phyloP scores from a whole-genome alignment of 2,113 vertebrate species.

The Barnardius zonarius region DNA sequence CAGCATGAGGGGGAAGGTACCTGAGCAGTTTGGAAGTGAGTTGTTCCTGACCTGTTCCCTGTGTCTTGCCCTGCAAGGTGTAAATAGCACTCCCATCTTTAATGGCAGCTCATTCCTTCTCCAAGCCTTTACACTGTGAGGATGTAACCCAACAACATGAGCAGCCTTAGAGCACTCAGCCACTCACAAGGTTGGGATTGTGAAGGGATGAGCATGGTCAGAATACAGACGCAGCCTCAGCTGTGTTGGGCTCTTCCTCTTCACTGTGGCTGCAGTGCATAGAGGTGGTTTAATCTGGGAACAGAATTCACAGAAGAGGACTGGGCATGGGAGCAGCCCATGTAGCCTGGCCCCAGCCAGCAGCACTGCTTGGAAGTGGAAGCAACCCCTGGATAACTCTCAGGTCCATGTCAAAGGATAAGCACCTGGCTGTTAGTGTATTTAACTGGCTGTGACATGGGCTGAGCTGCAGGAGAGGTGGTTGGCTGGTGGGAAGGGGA shows the following conservation, averaged over 20 bases:
- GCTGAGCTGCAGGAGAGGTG: background rate
- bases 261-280: background rate
- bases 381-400: background rate
- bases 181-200: background rate
- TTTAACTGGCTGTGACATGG: background rate
- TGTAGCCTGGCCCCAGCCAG: background rate
- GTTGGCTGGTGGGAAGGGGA: background rate
- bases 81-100: background rate
- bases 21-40: background rate
- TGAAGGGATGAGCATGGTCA: background rate
- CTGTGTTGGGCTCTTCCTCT: background rate
- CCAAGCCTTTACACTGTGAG: background rate
- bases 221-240: background rate
- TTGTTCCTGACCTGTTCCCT: background rate
- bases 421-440: background rate
- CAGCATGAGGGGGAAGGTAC: conserved; percentile 15
- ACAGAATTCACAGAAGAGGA: background rate
- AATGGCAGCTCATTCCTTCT: background rate
- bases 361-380: background rate
- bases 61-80: background rate
- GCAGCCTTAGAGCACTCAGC: background rate
- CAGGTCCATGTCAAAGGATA: background rate
- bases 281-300: background rate
- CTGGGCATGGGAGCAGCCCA: background rate
- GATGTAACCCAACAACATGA: background rate